Conservation (phyloP, 1,140 invertebrate species). For the Zaprionus gabonicus region DNA sequence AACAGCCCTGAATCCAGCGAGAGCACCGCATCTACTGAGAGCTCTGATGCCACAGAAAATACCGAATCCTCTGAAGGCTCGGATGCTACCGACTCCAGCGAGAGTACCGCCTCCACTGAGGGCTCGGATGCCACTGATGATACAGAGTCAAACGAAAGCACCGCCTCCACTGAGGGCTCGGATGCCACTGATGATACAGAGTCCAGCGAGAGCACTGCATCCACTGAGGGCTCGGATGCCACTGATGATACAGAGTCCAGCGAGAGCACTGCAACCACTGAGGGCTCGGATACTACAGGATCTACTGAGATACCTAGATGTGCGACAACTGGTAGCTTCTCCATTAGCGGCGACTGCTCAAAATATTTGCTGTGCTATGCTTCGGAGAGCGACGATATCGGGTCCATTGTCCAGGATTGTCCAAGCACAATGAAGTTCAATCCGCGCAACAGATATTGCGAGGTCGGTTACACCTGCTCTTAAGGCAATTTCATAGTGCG, state of each 20-base stretch:
- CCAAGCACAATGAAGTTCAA: slow-evolving; percentile 57
- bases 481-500: not conserved
- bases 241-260: not conserved
- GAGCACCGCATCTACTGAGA: not conserved
- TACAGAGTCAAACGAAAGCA: not conserved
- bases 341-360: slow-evolving; percentile 34
- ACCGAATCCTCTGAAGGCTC: not conserved
- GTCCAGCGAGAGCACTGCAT: not conserved
- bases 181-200: not conserved
- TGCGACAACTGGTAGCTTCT: slow-evolving; percentile 47
- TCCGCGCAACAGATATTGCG: slow-evolving; percentile 27
- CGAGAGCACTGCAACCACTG: not conserved
- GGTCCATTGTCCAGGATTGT: slow-evolving; percentile 16
- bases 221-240: not conserved
- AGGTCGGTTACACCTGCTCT: slow-evolving; percentile 15
- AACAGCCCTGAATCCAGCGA: not conserved
- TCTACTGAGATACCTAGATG: slow-evolving; percentile 27
- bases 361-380: slow-evolving; percentile 55
- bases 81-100: not conserved
- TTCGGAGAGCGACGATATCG: not conserved
- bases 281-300: no score
- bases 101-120: not conserved
- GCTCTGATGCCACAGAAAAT: not conserved
- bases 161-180: not conserved
- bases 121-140: not conserved